Conservation (phyloP, 2,113 vertebrate species). For the Peromyscus leucopus region DNA sequence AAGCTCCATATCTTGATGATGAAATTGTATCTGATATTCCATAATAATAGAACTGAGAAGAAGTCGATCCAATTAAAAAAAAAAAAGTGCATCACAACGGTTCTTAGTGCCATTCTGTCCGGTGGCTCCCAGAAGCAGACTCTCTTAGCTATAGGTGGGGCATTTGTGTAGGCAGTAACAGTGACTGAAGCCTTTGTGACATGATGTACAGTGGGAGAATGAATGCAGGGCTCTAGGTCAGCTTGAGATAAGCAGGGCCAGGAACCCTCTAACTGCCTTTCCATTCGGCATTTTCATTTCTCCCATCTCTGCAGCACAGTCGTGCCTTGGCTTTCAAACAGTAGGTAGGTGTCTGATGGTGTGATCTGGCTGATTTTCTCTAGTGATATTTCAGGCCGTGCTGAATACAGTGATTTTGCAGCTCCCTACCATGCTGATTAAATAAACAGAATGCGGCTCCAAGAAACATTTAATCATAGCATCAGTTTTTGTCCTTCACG, state of each 20-base stretch:
- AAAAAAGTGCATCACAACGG: slow-evolving; percentile 69
- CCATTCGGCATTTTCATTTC: not conserved
- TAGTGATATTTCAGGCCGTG: slow-evolving; percentile 18
- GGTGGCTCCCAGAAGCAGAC: slow-evolving; percentile 51
- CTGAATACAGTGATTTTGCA: not conserved
- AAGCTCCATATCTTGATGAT: slow-evolving; percentile 74
- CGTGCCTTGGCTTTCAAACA: not conserved
- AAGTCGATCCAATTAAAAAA: slow-evolving; percentile 85
- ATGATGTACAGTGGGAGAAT: not conserved
- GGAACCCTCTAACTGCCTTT: not conserved
- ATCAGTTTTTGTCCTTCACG: not conserved
- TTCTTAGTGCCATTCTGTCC: slow-evolving; percentile 81
- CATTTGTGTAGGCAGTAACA: slow-evolving; percentile 33
- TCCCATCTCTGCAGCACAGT: not conserved
- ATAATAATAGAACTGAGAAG: slow-evolving; percentile 84
- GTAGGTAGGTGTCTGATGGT: not conserved
- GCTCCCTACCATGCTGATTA: not conserved
- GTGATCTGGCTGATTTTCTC: not conserved
- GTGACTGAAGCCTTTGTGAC: not conserved
- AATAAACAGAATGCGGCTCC: not conserved
- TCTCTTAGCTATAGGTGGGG: slow-evolving; percentile 57
- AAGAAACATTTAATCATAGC: slow-evolving; percentile 50
- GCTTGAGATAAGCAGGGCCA: not conserved
- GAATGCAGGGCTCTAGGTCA: slow-evolving; percentile 51
- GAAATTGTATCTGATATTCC: slow-evolving; percentile 76